Evolutionary conservation across 2,888 invertebrate species (phyloP), one percentile per base, ranked within the genome.

Genomic region (Argyresthia albistria): DNA sequence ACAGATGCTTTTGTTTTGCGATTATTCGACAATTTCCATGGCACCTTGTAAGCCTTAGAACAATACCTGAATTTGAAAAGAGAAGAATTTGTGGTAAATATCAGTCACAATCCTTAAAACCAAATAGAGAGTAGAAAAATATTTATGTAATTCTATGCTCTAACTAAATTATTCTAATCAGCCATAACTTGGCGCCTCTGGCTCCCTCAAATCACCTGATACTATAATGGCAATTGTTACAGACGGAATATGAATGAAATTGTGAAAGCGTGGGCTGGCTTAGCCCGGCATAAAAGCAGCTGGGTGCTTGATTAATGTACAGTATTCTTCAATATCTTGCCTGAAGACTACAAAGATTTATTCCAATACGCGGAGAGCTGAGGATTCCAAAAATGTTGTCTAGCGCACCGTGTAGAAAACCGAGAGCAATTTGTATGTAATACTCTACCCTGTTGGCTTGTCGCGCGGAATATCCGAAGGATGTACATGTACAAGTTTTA

Each of bases 201-300:
- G 53, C 53, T 12, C 35, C 37, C 49, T 54, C 54, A 51, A 56
- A 55, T 55, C 53, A 58, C 53, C 51, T 46, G 51, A 53, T 54
- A 50, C 53, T n/a, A 2, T 59, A 55, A 56, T 56, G 50, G 54
- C 53, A 45, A 50, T 50, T 50, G 46, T 53, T 53, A 51, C 46
- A 42, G 49, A 52, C 42, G 48, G 54, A 49, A 58, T 59, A 60
- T 64, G 60, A 65, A 64, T 64, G 60, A 62, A 65, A 58, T 58
- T 57, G 55, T 53, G 53, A 55, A 52, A 53, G 46, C 39, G 59
- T 57, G 47, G 52, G 48, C 53, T 47, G 46, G 15, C 46, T 14
- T 43, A 37, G 50, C 43, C 35, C 50, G 16, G 25, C 25, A 48
- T 37, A 52, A 36, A 54, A 45, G 49, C 42, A 42, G 43, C 50